These are phyloP conservation scores for Tachystola acroxantha DNA, from an alignment of 2,888 invertebrate genomes.

Conservation along the genomic window DNA sequence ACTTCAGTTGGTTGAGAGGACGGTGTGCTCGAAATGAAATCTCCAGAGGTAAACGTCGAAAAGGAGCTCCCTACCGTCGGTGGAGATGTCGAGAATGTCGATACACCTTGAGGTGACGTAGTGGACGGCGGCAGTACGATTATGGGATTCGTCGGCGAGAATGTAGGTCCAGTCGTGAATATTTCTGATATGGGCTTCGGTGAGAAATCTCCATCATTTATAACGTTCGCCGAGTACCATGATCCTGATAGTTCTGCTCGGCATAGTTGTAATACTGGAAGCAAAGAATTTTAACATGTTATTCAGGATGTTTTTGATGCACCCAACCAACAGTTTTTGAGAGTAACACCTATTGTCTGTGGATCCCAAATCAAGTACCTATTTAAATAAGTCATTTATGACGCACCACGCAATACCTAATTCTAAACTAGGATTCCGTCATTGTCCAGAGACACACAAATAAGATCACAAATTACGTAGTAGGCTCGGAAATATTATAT, in stretches of 20 bases:
- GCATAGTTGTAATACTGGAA: constrained; percentile 69
- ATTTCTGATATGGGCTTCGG: constrained; percentile 61
- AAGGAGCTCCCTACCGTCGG: constrained; percentile 9
- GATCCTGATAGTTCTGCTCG: constrained; percentile 47
- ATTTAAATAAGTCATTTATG: too few species aligned
- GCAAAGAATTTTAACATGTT: constrained; percentile 3
- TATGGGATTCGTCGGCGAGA: constrained; percentile 49
- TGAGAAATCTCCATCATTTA: constrained; percentile 53
- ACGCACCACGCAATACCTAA: too few species aligned
- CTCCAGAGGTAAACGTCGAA: constrained; percentile 9
- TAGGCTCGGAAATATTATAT: too few species aligned
- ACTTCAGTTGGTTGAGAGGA: constrained; percentile 2
- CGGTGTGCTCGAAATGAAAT: constrained; percentile 7
- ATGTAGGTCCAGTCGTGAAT: constrained; percentile 47
- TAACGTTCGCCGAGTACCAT: constrained; percentile 65
- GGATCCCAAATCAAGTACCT: too few species aligned
- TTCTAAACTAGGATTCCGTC: too few species aligned
- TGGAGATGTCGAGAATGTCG: neutral
- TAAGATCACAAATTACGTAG: too few species aligned
- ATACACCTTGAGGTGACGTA: constrained; percentile 1
- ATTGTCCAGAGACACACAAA: too few species aligned
- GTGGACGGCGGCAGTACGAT: constrained; percentile 18
- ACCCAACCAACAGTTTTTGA: too few species aligned
- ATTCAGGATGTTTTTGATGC: neutral
- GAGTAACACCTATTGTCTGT: too few species aligned